phyloP scores from a whole-genome alignment of 1,140 invertebrate genomes.

The Teleogryllus occipitalis region DNA sequence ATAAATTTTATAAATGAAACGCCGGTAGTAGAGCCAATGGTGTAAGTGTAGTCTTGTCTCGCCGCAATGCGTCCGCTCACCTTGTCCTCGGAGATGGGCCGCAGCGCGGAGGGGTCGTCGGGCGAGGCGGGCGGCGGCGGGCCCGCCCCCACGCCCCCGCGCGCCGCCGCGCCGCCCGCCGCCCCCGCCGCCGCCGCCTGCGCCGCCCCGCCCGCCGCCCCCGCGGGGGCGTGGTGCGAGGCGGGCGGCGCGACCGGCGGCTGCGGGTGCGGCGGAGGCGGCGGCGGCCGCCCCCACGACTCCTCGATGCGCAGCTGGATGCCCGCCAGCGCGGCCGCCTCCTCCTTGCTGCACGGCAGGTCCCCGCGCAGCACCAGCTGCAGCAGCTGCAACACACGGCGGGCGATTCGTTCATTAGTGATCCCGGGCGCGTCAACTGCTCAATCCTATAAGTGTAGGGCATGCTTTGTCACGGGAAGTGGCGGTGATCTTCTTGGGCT shows the following conservation, averaged over 20 bases:
- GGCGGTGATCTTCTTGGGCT: not conserved
- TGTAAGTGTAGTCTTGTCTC: no score
- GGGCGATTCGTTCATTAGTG: not conserved
- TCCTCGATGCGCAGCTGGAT: slow-evolving; percentile 61
- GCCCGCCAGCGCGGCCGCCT: slow-evolving; percentile 56
- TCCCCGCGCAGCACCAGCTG: slow-evolving; percentile 53
- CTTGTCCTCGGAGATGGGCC: slow-evolving; percentile 35
- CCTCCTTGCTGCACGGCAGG: slow-evolving; percentile 59
- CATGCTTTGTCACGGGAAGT: not conserved
- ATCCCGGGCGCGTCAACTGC: not conserved
- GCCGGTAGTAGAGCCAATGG: no score
- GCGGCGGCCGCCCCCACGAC: slow-evolving; percentile 42
- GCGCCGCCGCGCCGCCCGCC: no score
- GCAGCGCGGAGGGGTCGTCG: slow-evolving; percentile 29
- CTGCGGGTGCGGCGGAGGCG: slow-evolving; percentile 25
- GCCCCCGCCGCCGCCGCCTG: not conserved
- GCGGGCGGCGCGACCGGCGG: not conserved
- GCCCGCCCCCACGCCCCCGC: no score
- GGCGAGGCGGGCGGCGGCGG: slow-evolving; percentile 24
- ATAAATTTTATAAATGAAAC: no score
- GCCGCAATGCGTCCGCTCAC: slow-evolving; percentile 23
- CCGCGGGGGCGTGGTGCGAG: not conserved
- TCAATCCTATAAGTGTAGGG: not conserved
- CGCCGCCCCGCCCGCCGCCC: not conserved
- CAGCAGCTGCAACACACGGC: slow-evolving; percentile 45